Percentiles rank a stretch among this genome's conserved stretches.
phyloP scores from a whole-genome alignment of 2,113 vertebrate genomes.

The Sinocyclocheilus rhinocerous region DNA sequence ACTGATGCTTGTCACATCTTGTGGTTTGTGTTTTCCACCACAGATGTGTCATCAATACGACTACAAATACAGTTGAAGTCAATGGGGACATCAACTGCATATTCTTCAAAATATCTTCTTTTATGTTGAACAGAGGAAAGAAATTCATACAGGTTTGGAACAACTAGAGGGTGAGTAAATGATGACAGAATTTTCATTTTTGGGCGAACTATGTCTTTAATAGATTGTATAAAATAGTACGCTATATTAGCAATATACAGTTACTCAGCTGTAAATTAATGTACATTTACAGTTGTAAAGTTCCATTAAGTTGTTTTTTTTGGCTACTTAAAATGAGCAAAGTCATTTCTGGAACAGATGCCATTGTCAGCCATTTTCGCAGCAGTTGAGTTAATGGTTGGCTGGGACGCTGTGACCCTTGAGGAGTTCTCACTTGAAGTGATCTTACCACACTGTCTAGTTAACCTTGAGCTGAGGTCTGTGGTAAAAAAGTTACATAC shows the following conservation, averaged over 20 bases:
- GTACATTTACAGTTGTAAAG: background rate
- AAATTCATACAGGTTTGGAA: no score
- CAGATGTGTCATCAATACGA: background rate
- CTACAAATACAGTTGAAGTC: no score
- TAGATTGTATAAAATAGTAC: background rate
- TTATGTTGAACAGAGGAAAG: no score
- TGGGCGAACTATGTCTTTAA: background rate
- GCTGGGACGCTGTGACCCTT: background rate
- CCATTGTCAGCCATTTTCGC: slow-evolving; percentile 14
- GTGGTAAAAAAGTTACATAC: slow-evolving; percentile 24
- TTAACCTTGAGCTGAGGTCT: slow-evolving; percentile 38
- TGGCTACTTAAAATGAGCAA: background rate
- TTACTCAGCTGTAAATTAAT: background rate
- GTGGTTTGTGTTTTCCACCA: background rate
- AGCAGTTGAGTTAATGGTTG: slow-evolving; percentile 35
- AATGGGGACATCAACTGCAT: no score
- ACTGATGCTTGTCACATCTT: background rate
- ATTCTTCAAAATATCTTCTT: background rate
- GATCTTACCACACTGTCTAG: slow-evolving; percentile 1
- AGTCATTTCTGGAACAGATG: background rate
- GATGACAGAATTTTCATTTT: no score
- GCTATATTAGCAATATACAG: background rate
- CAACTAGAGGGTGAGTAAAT: no score
- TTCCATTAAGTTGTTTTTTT: background rate
- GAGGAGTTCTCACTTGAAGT: slow-evolving; percentile 10